Base-by-base conservation (phyloP, 2,113 vertebrate genomes). In the Rhea pennata region DNA sequence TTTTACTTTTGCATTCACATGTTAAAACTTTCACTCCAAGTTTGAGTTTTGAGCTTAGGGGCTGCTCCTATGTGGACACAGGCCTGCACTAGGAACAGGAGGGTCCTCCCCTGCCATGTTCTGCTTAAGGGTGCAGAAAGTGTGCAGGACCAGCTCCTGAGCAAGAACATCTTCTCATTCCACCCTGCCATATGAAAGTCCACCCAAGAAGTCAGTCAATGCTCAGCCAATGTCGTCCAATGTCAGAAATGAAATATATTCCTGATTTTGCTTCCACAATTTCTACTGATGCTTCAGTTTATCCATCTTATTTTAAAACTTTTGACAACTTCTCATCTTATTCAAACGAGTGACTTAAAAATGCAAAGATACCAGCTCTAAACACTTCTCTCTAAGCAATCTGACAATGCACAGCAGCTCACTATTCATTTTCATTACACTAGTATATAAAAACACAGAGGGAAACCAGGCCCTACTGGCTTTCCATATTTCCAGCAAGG, bases 1-100 rank as follows among this genome's bases (percentile, higher is more conserved):
- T 77, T 66, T 66, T 12, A 3, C 13, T 56, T 83, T 80, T 90
- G 15, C 8, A 87, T 3, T 71, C 29, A n/a, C 2, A 7, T 36
- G 5, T 33, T 87, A 58, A 90, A 88, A 39, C 7, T 7, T 75
- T 19, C 15, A 61, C 27, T 83, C 79, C 17, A 71, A 7, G 70
- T 9, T 12, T 46, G 7, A 27, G 11, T 23, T 50, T 36, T 62
- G 50, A 74, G 16, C 5, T 86, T 59, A 39, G 29, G 3, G 84
- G 5, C 8, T 87, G 19, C 6, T 66, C 31, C 39, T 22, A 15
- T 4, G 23, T 67, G 27, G 12, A 69, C 29, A 65, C 7, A 44
- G 24, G 44, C 12, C 29, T 74, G 22, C 6, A 4, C 50, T 71
- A 33, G 53, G 33, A 56, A 4, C 5, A 27, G 1, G 0, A 0